Evolutionary conservation across 2,888 invertebrate genomes (phyloP).

Genomic region (Lasioglossum calceatum): DNA sequence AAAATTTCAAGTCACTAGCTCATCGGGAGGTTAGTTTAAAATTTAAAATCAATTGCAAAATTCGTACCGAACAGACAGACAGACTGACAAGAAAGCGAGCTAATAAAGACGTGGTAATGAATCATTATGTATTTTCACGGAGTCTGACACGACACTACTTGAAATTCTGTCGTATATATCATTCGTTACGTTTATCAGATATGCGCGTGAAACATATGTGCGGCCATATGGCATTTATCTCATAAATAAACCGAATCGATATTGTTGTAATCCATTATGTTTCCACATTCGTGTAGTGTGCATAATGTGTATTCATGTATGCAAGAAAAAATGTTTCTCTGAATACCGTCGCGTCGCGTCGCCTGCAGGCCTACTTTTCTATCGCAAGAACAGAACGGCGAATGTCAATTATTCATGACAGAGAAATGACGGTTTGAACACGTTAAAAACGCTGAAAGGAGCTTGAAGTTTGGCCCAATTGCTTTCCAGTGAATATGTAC

Average conservation of each 20-base stretch:
- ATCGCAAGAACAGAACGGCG: background rate
- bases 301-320: background rate
- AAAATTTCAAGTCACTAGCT: no score
- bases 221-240: conserved; percentile 7
- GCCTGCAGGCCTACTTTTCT: background rate
- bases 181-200: conserved; percentile 18
- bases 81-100: no score
- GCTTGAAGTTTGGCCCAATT: conserved; percentile 1
- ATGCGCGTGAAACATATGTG: conserved; percentile 19
- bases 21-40: no score
- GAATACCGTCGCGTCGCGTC: background rate
- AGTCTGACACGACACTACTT: background rate
- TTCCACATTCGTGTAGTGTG: background rate
- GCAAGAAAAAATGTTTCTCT: background rate
- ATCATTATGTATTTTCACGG: background rate
- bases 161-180: conserved; percentile 7
- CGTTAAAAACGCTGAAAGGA: background rate
- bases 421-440: background rate
- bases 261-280: conserved; percentile 5
- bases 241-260: conserved; percentile 24
- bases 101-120: background rate
- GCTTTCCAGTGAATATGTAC: background rate
- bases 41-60: no score
- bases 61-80: no score
- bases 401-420: background rate